Base-by-base conservation (phyloP, 2,113 vertebrate genomes). In the Motacilla tschutschensis region DNA sequence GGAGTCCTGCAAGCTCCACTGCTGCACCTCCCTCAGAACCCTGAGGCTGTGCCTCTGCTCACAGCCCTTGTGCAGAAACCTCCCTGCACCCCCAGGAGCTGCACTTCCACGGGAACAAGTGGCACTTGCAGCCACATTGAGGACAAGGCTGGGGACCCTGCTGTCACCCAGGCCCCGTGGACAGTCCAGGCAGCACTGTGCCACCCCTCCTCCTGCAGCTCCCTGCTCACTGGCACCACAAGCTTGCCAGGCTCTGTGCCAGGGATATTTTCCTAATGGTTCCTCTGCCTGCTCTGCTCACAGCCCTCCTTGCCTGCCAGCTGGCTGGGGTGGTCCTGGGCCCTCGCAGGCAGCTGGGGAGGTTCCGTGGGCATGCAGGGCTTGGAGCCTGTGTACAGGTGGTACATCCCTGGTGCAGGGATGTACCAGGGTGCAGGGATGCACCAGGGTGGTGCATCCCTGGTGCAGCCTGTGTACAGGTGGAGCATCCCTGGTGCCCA, bases 221-320 rank as follows among this genome's bases (percentile, higher is more conserved):
- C 46, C 77, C 80, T 2, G 0, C 8, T 29, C 4, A 10, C 87
- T 95, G 94, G 92, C 94, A 94, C 48, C 60, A 9, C 4, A 1
- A 2, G 4, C 40, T 47, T 64, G 60, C 84, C 88, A 89, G 88
- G 92, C 93, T 88, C 36, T 0, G 1, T 89, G 90, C 94, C 84
- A 92, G 87, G 35, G 75, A 91, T 55, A 71, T 93, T 70, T 87
- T 86, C 91, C 84, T 85, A 57, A 89, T 87, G 69, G 67, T 24
- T 85, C 79, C 93, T 92, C 69, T 78, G 84, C 87, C 77, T 44
- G 79, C 83, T 85, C 75, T 35, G 66, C 83, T 85, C 25, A 3
- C 80, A 9, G 60, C 79, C 90, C 78, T 65, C 43, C 53, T 20
- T 5, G 38, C 74, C 72, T 95, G 94, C 95, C 95, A 96, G 94